Conservation (phyloP, 2,113 vertebrate genomes). For the Calonectris borealis region DNA sequence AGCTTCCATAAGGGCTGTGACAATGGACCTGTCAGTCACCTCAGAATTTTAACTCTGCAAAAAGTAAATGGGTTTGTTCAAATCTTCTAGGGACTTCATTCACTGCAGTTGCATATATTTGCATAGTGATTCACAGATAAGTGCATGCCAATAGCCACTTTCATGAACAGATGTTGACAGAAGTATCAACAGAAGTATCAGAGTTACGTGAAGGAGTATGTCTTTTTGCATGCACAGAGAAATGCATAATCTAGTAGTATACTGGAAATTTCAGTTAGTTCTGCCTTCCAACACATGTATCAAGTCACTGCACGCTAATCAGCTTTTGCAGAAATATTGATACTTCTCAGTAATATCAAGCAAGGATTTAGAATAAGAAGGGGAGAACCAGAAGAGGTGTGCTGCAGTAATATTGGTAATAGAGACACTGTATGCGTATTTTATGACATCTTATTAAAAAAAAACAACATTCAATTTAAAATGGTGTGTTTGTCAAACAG, state of each 20-base stretch:
- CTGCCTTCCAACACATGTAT: neutral
- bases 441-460: neutral
- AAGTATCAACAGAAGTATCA: slow-evolving; percentile 7
- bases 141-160: slow-evolving; percentile 43
- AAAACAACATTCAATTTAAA: slow-evolving; percentile 1
- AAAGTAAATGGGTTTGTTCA: slow-evolving; percentile 26
- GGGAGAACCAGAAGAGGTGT: neutral
- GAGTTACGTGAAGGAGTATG: neutral
- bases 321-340: neutral
- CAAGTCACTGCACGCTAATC: neutral
- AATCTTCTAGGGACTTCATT: slow-evolving; percentile 26
- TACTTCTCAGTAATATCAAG: neutral
- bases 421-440: neutral
- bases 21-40: slow-evolving; percentile 45
- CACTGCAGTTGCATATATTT: slow-evolving; percentile 32
- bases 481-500: slow-evolving; percentile 21
- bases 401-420: neutral
- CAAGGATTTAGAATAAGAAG: neutral
- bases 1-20: neutral
- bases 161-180: slow-evolving; percentile 55
- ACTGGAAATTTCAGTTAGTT: neutral
- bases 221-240: slow-evolving; percentile 28
- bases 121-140: slow-evolving; percentile 53
- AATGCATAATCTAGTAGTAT: slow-evolving; percentile 25
- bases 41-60: neutral